A percentile compares a stretch with the other conserved stretches of the same genome.
Evolutionary conservation across 2,888 invertebrate genomes (phyloP).

Genomic region (Carcina quercana): DNA sequence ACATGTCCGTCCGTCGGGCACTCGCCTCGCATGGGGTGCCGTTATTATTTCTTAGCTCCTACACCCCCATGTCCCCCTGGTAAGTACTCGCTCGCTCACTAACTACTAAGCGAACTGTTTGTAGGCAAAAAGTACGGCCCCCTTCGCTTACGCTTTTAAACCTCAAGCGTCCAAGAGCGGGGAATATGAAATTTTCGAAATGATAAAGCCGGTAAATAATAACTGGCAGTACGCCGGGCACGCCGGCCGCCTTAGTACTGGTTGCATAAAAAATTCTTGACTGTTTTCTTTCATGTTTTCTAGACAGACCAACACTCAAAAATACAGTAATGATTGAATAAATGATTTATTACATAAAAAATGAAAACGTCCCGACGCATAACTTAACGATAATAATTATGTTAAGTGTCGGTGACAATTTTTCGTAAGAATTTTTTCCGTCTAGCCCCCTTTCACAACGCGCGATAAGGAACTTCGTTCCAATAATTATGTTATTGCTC

Average conservation of each 20-base stretch:
- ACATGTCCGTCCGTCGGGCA: constrained; percentile 19
- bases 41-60: constrained; percentile 68
- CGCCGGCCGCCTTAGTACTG: constrained; percentile 55
- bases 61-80: constrained; percentile 53
- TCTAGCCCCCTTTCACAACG: no score
- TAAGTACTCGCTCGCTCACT: constrained; percentile 33
- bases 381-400: no score
- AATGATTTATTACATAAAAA: no score
- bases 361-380: no score
- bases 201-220: constrained; percentile 75
- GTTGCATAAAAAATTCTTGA: constrained; percentile 30
- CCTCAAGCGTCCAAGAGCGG: constrained; percentile 73
- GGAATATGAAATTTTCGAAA: constrained; percentile 75
- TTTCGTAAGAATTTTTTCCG: no score
- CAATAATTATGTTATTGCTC: no score
- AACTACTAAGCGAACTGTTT: constrained; percentile 58
- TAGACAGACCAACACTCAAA: no score
- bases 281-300: no score
- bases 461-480: no score
- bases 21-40: constrained; percentile 55
- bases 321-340: no score
- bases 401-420: no score
- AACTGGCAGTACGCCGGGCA: constrained; percentile 68
- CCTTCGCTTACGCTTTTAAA: constrained; percentile 67
- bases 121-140: constrained; percentile 61